Evolutionary conservation across 1,140 invertebrate species (phyloP).

Genomic region (Hypothenemus hampei): DNA sequence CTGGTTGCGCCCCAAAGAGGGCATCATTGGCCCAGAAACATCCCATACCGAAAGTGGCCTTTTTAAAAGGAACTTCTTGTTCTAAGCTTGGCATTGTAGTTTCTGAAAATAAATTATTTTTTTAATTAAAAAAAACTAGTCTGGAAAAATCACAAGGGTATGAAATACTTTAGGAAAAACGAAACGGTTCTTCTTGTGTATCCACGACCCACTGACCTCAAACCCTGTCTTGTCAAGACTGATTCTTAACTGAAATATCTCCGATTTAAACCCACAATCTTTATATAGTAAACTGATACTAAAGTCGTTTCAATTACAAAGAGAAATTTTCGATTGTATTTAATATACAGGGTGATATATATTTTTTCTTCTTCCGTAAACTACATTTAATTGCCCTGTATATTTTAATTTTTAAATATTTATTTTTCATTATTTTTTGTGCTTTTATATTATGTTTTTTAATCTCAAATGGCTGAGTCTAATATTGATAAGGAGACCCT

Average conservation of each 20-base stretch:
- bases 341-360: too few species aligned
- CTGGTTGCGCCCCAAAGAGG: conserved; percentile 76
- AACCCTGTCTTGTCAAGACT: conserved; percentile 3
- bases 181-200: neutral
- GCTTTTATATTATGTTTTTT: too few species aligned
- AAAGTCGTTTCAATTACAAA: neutral
- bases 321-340: conserved; percentile 4
- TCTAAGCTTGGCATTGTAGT: conserved; percentile 37
- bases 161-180: neutral
- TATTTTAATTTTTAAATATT: too few species aligned
- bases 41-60: conserved; percentile 90
- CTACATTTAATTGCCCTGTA: too few species aligned
- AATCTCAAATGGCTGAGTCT: too few species aligned
- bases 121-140: too few species aligned
- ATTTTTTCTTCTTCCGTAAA: too few species aligned
- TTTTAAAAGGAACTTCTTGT: conserved; percentile 41
- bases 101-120: conserved; percentile 17
- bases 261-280: neutral
- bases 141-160: neutral
- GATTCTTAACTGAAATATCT: conserved; percentile 4
- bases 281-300: conserved; percentile 15
- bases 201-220: conserved; percentile 8
- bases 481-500: too few species aligned
- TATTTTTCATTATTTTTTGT: too few species aligned
- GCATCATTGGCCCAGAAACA: conserved; percentile 97